Evolutionary conservation across 2,888 invertebrate genomes (phyloP).

Genomic region (Anthophora plumipes): DNA sequence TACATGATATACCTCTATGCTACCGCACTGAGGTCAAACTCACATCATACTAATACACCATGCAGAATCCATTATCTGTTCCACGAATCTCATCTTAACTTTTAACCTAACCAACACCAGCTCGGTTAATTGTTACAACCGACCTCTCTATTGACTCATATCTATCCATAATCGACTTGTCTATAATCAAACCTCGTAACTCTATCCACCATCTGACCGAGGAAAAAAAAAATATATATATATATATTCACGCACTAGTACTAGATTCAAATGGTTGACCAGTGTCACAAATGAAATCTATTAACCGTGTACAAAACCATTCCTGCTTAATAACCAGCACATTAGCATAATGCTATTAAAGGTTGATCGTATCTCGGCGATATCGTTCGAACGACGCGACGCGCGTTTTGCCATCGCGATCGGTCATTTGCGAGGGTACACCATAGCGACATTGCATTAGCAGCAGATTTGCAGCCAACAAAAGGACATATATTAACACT

Average conservation of each 20-base stretch:
- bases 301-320: conserved; percentile 2
- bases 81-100: neutral
- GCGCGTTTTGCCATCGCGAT: conserved; percentile 6
- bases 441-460: conserved; percentile 12
- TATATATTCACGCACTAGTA: too few species aligned
- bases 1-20: too few species aligned
- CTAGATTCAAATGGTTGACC: too few species aligned
- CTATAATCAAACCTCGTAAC: neutral
- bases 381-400: conserved; percentile 12
- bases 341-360: conserved; percentile 29
- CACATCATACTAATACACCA: neutral
- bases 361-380: conserved; percentile 19
- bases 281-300: conserved; percentile 9
- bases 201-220: neutral
- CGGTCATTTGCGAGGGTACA: neutral
- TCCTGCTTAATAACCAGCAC: neutral
- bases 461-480: conserved; percentile 39
- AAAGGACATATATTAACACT: conserved; percentile 52
- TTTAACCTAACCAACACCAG: neutral
- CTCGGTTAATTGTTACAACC: neutral
- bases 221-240: too few species aligned
- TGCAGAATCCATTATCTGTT: neutral
- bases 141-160: neutral
- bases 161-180: neutral
- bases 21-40: neutral